Conservation (phyloP, 2,888 invertebrate genomes). For the Mystacides longicornis region DNA sequence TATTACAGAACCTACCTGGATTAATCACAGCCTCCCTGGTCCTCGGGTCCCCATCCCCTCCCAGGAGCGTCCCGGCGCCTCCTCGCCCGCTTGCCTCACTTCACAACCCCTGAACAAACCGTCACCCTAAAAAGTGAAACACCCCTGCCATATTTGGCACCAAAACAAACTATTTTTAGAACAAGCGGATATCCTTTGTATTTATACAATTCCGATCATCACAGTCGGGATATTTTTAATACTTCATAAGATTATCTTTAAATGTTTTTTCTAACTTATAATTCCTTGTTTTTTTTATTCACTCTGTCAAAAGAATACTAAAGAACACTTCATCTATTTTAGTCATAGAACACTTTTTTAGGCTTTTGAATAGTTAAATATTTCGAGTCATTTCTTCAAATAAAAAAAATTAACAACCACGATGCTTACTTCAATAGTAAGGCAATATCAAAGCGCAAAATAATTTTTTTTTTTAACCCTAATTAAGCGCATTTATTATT, state of each 20-base stretch:
- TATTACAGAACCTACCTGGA: constrained; percentile 23
- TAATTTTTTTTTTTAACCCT: neutral
- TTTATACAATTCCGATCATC: neutral
- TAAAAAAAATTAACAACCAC: no score
- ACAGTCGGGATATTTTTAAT: neutral
- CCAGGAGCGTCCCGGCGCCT: neutral
- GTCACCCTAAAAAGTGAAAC: neutral
- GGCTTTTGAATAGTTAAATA: no score
- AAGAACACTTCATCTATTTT: no score
- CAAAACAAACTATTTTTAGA: constrained; percentile 13
- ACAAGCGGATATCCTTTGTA: constrained; percentile 1
- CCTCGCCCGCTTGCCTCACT: constrained; percentile 1
- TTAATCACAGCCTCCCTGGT: constrained; percentile 24
- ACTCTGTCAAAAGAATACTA: no score
- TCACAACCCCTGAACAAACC: constrained; percentile 1
- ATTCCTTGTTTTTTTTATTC: no score
- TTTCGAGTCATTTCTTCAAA: no score
- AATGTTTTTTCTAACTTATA: no score
- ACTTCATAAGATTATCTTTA: neutral
- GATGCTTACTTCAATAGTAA: no score
- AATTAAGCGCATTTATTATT: neutral
- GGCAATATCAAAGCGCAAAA: neutral
- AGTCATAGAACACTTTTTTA: no score
- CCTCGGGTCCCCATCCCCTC: constrained; percentile 14
- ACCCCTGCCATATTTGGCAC: neutral